Percentiles rank a stretch among this genome's conserved stretches.
Evolutionary conservation across 2,113 vertebrate species (phyloP).

Genomic region (Coracopsis vasa): DNA sequence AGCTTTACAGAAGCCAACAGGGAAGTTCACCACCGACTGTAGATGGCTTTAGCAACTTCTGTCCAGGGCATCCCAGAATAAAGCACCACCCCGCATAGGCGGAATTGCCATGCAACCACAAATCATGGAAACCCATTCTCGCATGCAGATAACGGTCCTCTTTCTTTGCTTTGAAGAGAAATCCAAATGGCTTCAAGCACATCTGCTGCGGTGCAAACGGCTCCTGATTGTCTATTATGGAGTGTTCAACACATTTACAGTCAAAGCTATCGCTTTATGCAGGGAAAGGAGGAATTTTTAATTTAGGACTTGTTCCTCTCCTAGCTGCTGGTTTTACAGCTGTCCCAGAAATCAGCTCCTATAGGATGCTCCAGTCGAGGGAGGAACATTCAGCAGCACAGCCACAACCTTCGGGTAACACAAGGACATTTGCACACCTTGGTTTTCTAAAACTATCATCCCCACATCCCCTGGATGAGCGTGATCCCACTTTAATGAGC

Average conservation of each 20-base stretch:
- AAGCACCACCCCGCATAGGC: not conserved
- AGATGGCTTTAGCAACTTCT: not conserved
- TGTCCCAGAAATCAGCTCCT: not conserved
- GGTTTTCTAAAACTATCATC: not conserved
- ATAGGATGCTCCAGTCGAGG: not conserved
- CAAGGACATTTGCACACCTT: not conserved
- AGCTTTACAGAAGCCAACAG: not conserved
- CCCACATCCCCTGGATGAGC: fast-evolving
- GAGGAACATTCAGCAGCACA: not conserved
- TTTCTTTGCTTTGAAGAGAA: constrained; percentile 22
- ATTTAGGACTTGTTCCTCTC: not conserved
- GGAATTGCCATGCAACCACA: not conserved
- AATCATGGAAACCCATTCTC: not conserved
- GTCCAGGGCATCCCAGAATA: not conserved
- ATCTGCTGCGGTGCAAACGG: not conserved
- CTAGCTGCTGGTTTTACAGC: not conserved
- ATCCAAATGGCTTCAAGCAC: not conserved
- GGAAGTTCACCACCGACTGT: not conserved
- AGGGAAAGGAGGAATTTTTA: not conserved
- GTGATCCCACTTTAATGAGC: not conserved
- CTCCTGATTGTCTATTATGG: not conserved
- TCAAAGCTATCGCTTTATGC: not conserved
- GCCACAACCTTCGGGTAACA: not conserved
- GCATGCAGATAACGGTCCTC: fast-evolving
- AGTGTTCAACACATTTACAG: not conserved